Evolutionary conservation across 2,113 vertebrate genomes (phyloP), one percentile per base, ranked within the genome.

Genomic region (Actenoides hombroni): DNA sequence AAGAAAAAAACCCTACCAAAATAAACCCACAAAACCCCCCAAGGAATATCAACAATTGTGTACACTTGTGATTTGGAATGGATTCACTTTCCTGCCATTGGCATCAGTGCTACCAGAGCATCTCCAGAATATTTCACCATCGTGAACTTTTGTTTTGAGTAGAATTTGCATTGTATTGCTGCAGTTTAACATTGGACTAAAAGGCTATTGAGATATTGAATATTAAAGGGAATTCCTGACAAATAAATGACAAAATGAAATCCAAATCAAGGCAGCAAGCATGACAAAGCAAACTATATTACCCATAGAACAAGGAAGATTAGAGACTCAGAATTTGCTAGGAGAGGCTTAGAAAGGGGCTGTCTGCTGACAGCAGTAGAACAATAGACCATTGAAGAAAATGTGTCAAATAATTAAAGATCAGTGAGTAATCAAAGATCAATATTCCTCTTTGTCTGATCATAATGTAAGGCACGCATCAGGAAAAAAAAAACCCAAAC

Each of bases 61-160:
- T 8, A 77, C 25, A 37, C 16, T 26, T 75, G 19, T 7, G 49
- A 75, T 53, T 81, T 90, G 53, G 8, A 81, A 86, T 4, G 6
- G 33, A 81, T 61, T 93, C 6, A 54, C 23, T 23, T 70, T 59
- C 6, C 33, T 86, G 23, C 16, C n/a, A 46, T 13, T 57, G 77
- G 48, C 19, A 73, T 35, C 33, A 44, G 8, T 28, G n/a, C 25
- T 67, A 51, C 1, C 0, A 0, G 21, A 46, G 44, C 13, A 63
- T 14, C 37, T 86, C 17, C 25, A 83, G 28, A 70, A 11, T 65
- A 76, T 35, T 61, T 88, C 10, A 53, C 35, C 26, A 64, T 51
- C 39, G 19, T 5, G 70, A 18, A 49, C 37, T 65, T 86, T 74
- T 54, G 9, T 75, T 95, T 80, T 71, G 59, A 73, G 35, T 40